Evolutionary conservation across 2,113 vertebrate genomes (phyloP), one percentile per base, ranked within the genome.

Genomic region (Nerophis ophidion): DNA sequence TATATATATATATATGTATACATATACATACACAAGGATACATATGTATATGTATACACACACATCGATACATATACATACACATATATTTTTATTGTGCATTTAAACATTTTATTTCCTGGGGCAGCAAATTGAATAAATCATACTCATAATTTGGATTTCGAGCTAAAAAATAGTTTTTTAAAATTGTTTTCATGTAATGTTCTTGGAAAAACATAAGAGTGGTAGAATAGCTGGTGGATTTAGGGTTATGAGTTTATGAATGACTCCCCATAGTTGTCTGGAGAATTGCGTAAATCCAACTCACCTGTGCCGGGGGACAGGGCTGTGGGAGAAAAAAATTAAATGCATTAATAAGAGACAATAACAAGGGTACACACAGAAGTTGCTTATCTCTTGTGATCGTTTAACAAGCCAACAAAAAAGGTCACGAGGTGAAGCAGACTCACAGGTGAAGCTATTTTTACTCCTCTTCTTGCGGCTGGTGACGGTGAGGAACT

Each of bases 401-500:
- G 36, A 42, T 40, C 42, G 8, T 38, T 40, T 10, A 38, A 35
- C 13, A 35, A 53, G 50, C 26, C 3, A 7, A 50, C 13, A 4
- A 36, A 12, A 2, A 9, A 42, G 19, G 7, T 1, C 3, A 51
- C 10, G 38, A 15, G 1, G 12, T 47, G 35, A 49, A 1, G 38
- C 19, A 5, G 9, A 90, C 63, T 8, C 72, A 97, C 97, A 94
- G 72, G 93, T 89, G 55, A 97, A 91, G 74, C 90, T 92, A 67
- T 87, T 87, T 47, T 94, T 92, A n/a, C 85, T 82, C 76, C 92
- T 96, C 60, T 93, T 95, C 88, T 94, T 97, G 86, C 92, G 97
- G 81, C 94, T 95, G 61, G 96, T 98, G 79, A 98, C 96, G 5
- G 92, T 98, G 81, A 99, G 91, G 85, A 99, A 99, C 50, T 98